Percentiles rank a stretch among this genome's conserved stretches.
Conservation (phyloP, 2,888 invertebrate species). For the Hecatera dysodea region DNA sequence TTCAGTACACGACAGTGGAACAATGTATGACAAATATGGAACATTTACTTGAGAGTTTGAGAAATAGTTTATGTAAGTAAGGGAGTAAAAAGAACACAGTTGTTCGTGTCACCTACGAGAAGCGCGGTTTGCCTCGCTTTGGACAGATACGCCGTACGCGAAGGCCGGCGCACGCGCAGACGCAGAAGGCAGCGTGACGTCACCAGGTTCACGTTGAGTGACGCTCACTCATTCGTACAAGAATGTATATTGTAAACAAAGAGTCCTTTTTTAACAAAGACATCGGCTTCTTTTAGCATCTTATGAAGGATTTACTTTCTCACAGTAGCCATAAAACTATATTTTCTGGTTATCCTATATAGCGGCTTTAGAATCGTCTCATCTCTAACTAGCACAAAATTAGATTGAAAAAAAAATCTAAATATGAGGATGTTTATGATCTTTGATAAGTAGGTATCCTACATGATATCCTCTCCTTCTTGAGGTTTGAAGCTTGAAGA, state of each 20-base stretch:
- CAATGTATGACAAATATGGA: slow-evolving; percentile 35
- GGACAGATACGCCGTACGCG: slow-evolving; percentile 42
- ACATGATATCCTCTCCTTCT: not conserved
- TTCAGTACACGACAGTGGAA: slow-evolving; percentile 22
- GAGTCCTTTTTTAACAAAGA: slow-evolving; percentile 47
- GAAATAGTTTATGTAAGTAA: slow-evolving; percentile 30
- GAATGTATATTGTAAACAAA: slow-evolving; percentile 76
- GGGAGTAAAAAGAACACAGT: slow-evolving; percentile 21
- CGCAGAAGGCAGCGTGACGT: slow-evolving; percentile 73
- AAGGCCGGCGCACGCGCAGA: slow-evolving; percentile 74
- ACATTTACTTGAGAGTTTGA: slow-evolving; percentile 27
- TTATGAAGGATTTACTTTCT: slow-evolving; percentile 30
- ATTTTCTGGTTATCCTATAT: slow-evolving; percentile 8
- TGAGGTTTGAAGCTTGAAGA: not conserved
- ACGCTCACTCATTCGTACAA: slow-evolving; percentile 65
- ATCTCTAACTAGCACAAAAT: too few species aligned
- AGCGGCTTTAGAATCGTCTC: not conserved
- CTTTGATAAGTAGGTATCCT: not conserved
- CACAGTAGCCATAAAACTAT: slow-evolving; percentile 8
- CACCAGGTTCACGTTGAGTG: slow-evolving; percentile 66
- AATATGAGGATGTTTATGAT: not conserved
- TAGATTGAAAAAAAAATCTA: not conserved
- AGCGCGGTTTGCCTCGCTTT: slow-evolving; percentile 64
- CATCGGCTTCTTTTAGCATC: slow-evolving; percentile 25
- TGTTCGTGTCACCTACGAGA: slow-evolving; percentile 64